Conservation (phyloP, 2,888 invertebrate genomes). For the Hirtodrosophila duncani region DNA sequence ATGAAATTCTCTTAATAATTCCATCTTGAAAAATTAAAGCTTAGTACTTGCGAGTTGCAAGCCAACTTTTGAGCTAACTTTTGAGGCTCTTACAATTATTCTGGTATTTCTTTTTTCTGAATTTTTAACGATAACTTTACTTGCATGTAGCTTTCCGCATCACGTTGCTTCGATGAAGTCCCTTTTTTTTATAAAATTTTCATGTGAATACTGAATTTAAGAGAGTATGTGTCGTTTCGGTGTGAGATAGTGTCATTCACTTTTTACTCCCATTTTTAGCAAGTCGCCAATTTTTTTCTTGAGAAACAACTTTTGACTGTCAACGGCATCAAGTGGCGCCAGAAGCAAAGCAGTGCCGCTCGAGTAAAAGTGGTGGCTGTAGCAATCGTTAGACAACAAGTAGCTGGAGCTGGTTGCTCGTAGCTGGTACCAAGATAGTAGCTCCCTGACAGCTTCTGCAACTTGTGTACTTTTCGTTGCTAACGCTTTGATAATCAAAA, state of each 20-base stretch:
- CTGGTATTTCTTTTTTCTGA: no score
- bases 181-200: no score
- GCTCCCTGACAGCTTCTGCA: conserved; percentile 37
- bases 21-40: no score
- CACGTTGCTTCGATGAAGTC: no score
- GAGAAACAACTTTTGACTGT: conserved; percentile 56
- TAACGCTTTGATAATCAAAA: conserved; percentile 72
- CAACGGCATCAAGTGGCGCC: conserved; percentile 48
- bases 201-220: no score
- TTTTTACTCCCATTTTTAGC: conserved; percentile 41
- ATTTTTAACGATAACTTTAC: no score
- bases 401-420: conserved; percentile 37
- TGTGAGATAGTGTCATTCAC: conserved; percentile 5
- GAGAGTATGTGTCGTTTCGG: no score
- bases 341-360: conserved; percentile 22
- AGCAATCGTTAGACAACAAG: conserved; percentile 62
- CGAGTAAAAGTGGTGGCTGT: conserved; percentile 9
- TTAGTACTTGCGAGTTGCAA: no score
- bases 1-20: no score
- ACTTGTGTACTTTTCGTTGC: conserved; percentile 66
- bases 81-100: no score
- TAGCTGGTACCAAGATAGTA: conserved; percentile 28
- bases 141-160: no score
- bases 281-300: conserved; percentile 55
- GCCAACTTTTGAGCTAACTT: no score